Conservation (phyloP, 2,797 vertebrate species). For the Enteromius radiatus region DNA sequence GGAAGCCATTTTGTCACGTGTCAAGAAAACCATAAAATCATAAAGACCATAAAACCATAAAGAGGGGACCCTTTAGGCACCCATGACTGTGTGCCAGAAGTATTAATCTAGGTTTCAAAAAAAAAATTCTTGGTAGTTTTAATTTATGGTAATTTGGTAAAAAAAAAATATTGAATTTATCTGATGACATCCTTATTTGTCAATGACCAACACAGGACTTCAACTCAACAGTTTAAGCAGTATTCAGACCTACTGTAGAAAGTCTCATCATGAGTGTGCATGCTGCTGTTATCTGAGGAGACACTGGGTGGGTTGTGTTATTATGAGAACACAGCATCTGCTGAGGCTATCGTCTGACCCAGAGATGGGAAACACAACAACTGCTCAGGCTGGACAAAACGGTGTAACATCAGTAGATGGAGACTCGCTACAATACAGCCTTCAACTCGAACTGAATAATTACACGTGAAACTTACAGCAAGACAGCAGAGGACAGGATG, state of each 20-base stretch:
- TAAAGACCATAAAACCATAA: not conserved
- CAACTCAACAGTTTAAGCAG: not conserved
- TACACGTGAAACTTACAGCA: conserved; percentile 63
- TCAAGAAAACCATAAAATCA: conserved; percentile 28
- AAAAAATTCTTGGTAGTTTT: not conserved
- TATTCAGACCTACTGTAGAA: not conserved
- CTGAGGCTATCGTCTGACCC: conserved; percentile 38
- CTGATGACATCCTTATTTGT: not conserved
- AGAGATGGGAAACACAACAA: conserved; percentile 51
- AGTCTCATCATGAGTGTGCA: not conserved
- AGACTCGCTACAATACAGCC: not conserved
- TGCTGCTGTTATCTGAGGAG: conserved; percentile 18
- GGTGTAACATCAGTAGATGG: not conserved
- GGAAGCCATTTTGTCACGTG: conserved; percentile 27
- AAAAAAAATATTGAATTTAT: not conserved
- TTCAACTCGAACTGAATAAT: not conserved
- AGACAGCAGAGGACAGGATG: conserved; percentile 57
- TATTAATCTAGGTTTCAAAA: not conserved
- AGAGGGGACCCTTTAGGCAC: not conserved
- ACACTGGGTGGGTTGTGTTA: conserved; percentile 38
- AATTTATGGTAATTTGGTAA: not conserved
- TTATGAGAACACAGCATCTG: conserved; percentile 54
- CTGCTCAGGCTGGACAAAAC: not conserved
- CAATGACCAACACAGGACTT: not conserved
- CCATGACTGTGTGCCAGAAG: not conserved